Evolutionary conservation across 2,113 vertebrate genomes (phyloP), one percentile per base, ranked within the genome.

Genomic region (Melanerpes aurifrons): DNA sequence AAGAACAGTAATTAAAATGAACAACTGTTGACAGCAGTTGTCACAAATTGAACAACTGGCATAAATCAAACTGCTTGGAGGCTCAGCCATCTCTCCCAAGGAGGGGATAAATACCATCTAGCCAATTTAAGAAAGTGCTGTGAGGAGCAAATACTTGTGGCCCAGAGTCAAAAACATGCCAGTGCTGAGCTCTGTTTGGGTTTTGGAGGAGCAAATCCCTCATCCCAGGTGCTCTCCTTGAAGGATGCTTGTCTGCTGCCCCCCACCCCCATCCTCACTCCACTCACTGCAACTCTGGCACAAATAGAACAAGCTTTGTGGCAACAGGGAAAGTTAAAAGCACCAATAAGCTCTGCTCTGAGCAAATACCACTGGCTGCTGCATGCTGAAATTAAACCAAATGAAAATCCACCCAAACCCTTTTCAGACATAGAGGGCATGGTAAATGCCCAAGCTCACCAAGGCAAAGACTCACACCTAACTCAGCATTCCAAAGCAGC

Each of bases 11-110:
- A 97, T 96, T 91, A 88, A 94, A 93, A 94, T 82, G 95, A 96
- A 95, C 95, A 97, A 92, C 96, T 97, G 96, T 91, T 95, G 92
- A 93, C 93, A 95, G 90, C 96, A 97, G 93, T 97, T 97, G 96
- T 97, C 94, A 95, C 94, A 95, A 90, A 93, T 75, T 92, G 95
- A 96, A 94, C 93, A 96, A 96, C 93, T 96, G 96, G 93, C 90
- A 95, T 95, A 95, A 94, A 96, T 95, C 95, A 96, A 93, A 62
- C 93, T 82, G 91, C 92, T 32, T 82, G 88, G 77, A 94, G 87
- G 89, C 89, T 73, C 67, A 95, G 92, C 66, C 87, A 6, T 91
- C 83, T 95, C 89, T 94, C 93, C 90, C 91, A 84, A 93, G 85
- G 91, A 93, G 87, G 84, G 84, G 80, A 93, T 89, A 94, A 96